These are phyloP conservation scores for Orthonyx spaldingii DNA, from an alignment of 2,113 vertebrate species.

Conservation along the genomic window DNA sequence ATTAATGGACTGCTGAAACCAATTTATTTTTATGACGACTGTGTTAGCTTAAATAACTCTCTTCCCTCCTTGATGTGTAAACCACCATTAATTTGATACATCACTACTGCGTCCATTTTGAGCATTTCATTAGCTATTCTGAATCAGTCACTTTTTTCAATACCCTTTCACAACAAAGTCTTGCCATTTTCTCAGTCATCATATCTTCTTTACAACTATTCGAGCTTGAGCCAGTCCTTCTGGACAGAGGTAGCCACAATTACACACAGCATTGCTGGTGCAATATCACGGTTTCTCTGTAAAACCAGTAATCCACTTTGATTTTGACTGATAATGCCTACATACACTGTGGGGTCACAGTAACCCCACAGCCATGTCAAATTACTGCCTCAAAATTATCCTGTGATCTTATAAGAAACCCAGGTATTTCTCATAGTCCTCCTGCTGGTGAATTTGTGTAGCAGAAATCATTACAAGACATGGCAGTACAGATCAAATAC, in stretches of 20 bases:
- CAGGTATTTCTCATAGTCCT: not conserved
- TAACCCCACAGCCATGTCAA: not conserved
- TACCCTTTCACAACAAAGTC: not conserved
- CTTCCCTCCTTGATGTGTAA: not conserved
- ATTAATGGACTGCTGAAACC: not conserved
- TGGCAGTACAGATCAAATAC: not conserved
- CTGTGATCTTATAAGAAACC: not conserved
- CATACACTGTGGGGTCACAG: not conserved
- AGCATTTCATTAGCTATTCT: not conserved
- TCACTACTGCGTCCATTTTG: not conserved
- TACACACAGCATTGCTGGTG: not conserved
- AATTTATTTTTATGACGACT: not conserved
- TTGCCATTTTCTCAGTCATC: not conserved
- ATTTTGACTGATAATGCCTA: not conserved
- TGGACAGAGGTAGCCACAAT: not conserved
- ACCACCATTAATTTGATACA: not conserved
- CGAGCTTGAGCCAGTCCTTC: not conserved
- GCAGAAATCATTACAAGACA: not conserved
- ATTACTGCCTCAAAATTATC: not conserved
- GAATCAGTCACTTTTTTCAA: not conserved
- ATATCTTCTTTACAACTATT: not conserved
- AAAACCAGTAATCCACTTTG: not conserved
- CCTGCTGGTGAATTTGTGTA: not conserved
- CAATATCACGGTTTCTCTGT: not conserved
- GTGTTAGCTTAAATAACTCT: not conserved